These are phyloP conservation scores for Syngnathus acus DNA, from an alignment of 2,797 vertebrate species.

Conservation along the genomic window DNA sequence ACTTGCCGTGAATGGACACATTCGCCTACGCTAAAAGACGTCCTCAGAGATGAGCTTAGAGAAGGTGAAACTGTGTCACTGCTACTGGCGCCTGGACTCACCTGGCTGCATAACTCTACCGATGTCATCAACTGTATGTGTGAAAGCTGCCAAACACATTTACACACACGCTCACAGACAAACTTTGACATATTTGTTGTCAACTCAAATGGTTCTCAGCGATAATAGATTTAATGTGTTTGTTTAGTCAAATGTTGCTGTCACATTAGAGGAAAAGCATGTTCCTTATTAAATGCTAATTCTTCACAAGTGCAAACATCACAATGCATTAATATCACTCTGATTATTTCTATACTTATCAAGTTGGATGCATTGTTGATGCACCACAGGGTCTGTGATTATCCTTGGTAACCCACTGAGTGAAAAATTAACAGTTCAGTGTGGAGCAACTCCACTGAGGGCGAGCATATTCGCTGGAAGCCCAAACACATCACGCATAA, in stretches of 20 bases:
- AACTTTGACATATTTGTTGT: conserved; percentile 13
- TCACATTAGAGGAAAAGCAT: not conserved
- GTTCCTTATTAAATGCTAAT: not conserved
- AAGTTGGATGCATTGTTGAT: not conserved
- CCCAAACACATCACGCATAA: conserved; percentile 29
- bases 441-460: conserved; percentile 52
- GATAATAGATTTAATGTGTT: conserved; percentile 8
- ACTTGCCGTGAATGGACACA: conserved; percentile 63
- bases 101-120: conserved; percentile 53
- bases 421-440: conserved; percentile 22
- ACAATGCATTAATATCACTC: not conserved
- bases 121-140: conserved; percentile 35
- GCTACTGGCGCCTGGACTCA: conserved; percentile 64
- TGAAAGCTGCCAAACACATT: conserved; percentile 26
- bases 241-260: conserved; percentile 3
- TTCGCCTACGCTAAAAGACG: conserved; percentile 67
- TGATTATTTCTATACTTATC: no score
- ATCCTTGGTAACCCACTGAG: conserved; percentile 35
- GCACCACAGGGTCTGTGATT: conserved; percentile 32
- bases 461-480: conserved; percentile 61
- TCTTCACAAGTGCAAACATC: not conserved
- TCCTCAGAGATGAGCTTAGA: conserved; percentile 40
- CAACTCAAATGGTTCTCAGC: conserved; percentile 11
- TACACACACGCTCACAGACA: conserved; percentile 9
- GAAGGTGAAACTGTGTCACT: conserved; percentile 65